A percentile compares a stretch with the other conserved stretches of the same genome.
phyloP scores from a whole-genome alignment of 2,113 vertebrate species.

The Heterotilapia buettikoferi region DNA sequence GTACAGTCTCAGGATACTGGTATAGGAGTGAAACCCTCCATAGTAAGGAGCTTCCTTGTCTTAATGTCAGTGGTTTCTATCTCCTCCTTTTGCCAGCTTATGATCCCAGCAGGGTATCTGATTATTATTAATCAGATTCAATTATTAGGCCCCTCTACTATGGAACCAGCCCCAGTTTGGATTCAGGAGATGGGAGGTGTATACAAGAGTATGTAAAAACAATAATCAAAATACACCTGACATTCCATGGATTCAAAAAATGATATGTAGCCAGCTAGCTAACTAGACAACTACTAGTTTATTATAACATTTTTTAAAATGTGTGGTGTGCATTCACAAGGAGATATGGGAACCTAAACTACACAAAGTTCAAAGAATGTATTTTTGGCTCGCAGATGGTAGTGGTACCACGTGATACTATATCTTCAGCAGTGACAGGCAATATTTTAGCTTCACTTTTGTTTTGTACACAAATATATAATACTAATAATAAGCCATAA shows the following conservation, averaged over 20 bases:
- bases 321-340: neutral
- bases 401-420: neutral
- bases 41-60: neutral
- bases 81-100: neutral
- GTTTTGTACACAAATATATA: neutral
- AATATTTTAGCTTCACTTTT: neutral
- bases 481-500: neutral
- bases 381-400: neutral
- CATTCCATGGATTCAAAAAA: neutral
- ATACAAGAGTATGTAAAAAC: neutral
- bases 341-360: neutral
- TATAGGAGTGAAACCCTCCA: neutral
- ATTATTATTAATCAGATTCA: neutral
- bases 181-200: neutral
- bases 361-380: neutral
- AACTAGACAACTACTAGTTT: neutral
- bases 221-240: neutral
- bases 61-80: neutral
- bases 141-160: neutral
- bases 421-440: neutral
- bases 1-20: neutral
- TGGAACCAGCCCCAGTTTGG: neutral
- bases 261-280: neutral
- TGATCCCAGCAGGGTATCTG: neutral
- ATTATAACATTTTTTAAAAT: neutral